Conservation (phyloP, 2,888 invertebrate species). For the Iselma pallidipennis region DNA sequence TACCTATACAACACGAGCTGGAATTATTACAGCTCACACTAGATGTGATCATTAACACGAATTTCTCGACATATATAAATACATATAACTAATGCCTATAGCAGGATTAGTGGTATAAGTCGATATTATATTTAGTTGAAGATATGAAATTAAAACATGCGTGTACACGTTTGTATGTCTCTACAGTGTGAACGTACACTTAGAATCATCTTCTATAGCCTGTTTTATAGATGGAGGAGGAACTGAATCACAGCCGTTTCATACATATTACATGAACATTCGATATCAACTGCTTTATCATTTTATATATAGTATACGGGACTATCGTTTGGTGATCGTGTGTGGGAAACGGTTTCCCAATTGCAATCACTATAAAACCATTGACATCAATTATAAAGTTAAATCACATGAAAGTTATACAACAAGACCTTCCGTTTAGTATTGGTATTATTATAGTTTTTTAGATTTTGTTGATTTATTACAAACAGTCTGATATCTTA, state of each 20-base stretch:
- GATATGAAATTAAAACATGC: no score
- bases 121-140: neutral
- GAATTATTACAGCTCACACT: constrained; percentile 16
- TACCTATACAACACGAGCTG: neutral
- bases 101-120: no score
- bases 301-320: constrained; percentile 31
- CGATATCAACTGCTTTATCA: constrained; percentile 38
- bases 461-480: neutral
- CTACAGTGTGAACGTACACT: neutral
- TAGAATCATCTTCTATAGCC: neutral
- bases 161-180: neutral
- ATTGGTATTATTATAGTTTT: no score
- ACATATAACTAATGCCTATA: no score
- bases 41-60: constrained; percentile 8
- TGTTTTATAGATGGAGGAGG: constrained; percentile 2
- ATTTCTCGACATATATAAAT: neutral
- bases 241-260: constrained; percentile 34
- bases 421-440: no score
- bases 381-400: neutral
- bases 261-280: constrained; percentile 42
- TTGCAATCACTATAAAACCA: neutral
- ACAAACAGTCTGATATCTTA: neutral
- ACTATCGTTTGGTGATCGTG: constrained; percentile 23
- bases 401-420: neutral
- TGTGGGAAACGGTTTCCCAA: constrained; percentile 22